These are phyloP conservation scores for Yponomeuta cagnagella DNA, from an alignment of 2,888 invertebrate species.

Conservation along the genomic window DNA sequence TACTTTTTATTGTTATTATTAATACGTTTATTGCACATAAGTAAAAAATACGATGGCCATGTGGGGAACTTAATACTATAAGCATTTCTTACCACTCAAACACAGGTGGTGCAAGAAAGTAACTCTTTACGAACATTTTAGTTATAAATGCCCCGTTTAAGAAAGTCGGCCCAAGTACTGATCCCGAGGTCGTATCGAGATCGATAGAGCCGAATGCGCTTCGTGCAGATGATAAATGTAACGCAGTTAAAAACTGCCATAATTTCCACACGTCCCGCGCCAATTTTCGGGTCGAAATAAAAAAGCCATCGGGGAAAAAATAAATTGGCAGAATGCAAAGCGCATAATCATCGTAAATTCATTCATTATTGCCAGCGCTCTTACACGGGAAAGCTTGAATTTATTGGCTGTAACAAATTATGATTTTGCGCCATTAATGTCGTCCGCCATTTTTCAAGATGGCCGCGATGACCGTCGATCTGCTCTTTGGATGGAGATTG, in stretches of 20 bases:
- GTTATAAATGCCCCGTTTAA: too few species aligned
- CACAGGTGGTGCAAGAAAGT: too few species aligned
- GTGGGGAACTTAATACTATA: too few species aligned
- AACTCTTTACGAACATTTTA: too few species aligned
- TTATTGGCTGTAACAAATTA: slow-evolving; percentile 11
- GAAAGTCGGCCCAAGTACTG: too few species aligned
- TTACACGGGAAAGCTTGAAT: slow-evolving; percentile 5
- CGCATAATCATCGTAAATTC: slow-evolving; percentile 6
- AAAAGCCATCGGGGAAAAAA: neutral
- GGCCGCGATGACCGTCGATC: neutral
- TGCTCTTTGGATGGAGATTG: neutral
- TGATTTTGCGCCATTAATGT: slow-evolving; percentile 3
- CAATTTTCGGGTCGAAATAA: neutral
- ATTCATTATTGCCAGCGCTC: neutral
- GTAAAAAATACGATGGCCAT: too few species aligned
- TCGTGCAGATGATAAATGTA: too few species aligned
- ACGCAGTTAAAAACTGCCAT: neutral
- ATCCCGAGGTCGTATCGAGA: too few species aligned
- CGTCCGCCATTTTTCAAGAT: neutral
- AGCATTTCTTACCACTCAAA: too few species aligned
- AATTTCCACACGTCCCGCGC: neutral
- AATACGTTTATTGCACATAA: too few species aligned
- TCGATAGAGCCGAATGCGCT: too few species aligned
- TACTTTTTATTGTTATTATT: too few species aligned
- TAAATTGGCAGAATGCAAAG: slow-evolving; percentile 5